phyloP scores from a whole-genome alignment of 2,797 vertebrate species.

The Mareca strepera region DNA sequence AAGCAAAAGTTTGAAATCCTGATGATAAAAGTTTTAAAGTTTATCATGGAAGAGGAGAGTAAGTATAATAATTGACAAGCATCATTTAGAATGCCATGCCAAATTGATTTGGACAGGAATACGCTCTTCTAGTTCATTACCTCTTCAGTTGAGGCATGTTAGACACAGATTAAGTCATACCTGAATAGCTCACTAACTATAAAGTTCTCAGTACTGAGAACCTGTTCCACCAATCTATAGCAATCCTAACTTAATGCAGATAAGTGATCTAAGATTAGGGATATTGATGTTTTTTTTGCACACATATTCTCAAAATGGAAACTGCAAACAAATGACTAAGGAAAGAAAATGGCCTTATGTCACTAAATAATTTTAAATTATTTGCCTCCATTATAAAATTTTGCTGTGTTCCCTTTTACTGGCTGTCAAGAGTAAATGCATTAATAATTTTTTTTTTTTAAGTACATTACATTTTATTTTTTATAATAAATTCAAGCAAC shows the following conservation, averaged over 20 bases:
- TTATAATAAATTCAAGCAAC: background rate
- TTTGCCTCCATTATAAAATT: background rate
- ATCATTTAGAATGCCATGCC: background rate
- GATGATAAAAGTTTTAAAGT: background rate
- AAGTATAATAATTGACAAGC: background rate
- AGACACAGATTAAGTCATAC: background rate
- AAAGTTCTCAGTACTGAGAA: background rate
- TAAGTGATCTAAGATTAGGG: background rate
- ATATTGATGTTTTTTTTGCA: background rate
- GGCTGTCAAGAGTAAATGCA: background rate
- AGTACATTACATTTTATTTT: background rate
- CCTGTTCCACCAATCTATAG: background rate
- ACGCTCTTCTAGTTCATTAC: background rate
- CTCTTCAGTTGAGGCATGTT: background rate
- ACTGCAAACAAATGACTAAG: background rate
- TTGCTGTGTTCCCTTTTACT: background rate
- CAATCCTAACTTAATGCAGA: background rate
- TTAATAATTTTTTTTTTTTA: background rate
- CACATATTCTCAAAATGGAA: background rate
- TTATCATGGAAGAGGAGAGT: background rate
- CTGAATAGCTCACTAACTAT: background rate
- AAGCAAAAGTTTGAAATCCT: background rate
- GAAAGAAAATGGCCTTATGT: background rate
- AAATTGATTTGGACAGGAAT: background rate
- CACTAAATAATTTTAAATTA: background rate